Evolutionary conservation across 1,140 invertebrate species (phyloP).

Genomic region (Dinothrombium tinctorium): DNA sequence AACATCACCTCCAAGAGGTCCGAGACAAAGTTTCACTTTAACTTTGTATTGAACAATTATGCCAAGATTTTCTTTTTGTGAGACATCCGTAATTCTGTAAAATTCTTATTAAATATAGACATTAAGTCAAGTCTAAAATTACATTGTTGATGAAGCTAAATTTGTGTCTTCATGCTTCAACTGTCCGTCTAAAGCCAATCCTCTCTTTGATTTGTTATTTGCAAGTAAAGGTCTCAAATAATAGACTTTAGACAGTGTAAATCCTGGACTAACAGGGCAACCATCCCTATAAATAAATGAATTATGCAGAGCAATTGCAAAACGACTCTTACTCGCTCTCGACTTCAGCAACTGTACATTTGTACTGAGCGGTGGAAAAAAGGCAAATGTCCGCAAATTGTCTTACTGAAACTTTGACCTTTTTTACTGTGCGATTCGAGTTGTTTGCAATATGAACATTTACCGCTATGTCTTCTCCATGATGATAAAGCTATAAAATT

Average conservation of each 20-base stretch:
- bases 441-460: slow-evolving; percentile 99
- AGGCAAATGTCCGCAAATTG: slow-evolving; percentile 98
- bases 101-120: slow-evolving; percentile 9
- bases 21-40: slow-evolving; percentile 88
- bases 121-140: slow-evolving; percentile 24
- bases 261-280: slow-evolving; percentile 86
- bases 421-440: slow-evolving; percentile 95
- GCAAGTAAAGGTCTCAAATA: slow-evolving; percentile 72
- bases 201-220: slow-evolving; percentile 98
- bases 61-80: slow-evolving; percentile 78
- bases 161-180: slow-evolving; percentile 99
- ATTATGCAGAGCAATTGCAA: no score
- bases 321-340: slow-evolving; percentile 97
- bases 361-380: slow-evolving; percentile 96
- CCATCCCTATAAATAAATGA: slow-evolving; percentile 45
- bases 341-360: slow-evolving; percentile 91
- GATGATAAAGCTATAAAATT: slow-evolving; percentile 63
- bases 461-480: slow-evolving; percentile 89
- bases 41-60: slow-evolving; percentile 98
- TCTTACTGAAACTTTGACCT: slow-evolving; percentile 89
- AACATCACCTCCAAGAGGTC: slow-evolving; percentile 76
- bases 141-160: slow-evolving; percentile 91
- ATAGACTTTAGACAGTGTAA: slow-evolving; percentile 94
- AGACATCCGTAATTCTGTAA: slow-evolving; percentile 52
- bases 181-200: slow-evolving; percentile 89